phyloP scores from a whole-genome alignment of 2,888 invertebrate genomes.

The Eupithecia abbreviata region DNA sequence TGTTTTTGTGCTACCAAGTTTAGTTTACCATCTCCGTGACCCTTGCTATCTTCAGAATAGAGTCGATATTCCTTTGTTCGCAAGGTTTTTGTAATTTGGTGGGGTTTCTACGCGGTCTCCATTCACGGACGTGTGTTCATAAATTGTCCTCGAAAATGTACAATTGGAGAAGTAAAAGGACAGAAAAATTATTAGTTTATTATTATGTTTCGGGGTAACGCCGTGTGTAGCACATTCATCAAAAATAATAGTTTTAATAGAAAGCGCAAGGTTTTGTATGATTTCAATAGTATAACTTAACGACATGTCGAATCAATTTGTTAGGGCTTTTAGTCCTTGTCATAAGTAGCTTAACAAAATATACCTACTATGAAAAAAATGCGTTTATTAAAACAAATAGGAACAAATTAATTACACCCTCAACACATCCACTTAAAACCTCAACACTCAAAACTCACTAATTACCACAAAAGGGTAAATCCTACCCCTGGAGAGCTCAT shows the following conservation, averaged over 20 bases:
- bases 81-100: slow-evolving; percentile 18
- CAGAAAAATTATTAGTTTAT: slow-evolving; percentile 55
- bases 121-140: slow-evolving; percentile 60
- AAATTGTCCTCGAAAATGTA: slow-evolving; percentile 61
- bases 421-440: slow-evolving; percentile 1
- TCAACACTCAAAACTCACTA: slow-evolving; percentile 25
- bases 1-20: slow-evolving; percentile 60
- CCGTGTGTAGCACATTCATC: slow-evolving; percentile 44
- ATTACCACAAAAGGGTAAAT: slow-evolving; percentile 17
- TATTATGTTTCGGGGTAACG: slow-evolving; percentile 52
- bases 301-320: not conserved
- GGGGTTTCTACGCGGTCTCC: slow-evolving; percentile 47
- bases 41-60: slow-evolving; percentile 34
- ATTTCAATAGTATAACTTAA: not conserved
- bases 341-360: not conserved
- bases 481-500: slow-evolving; percentile 25
- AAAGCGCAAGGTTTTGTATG: slow-evolving; percentile 7
- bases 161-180: slow-evolving; percentile 57
- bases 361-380: no score
- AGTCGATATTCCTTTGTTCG: slow-evolving; percentile 27
- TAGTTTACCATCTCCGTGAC: slow-evolving; percentile 22
- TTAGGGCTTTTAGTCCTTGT: not conserved
- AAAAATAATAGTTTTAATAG: slow-evolving; percentile 21
- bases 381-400: not conserved
- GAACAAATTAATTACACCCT: slow-evolving; percentile 7